These are phyloP conservation scores for Stichopus horrens DNA, from an alignment of 53 echinoderm and acorn worm species.

Conservation along the genomic window DNA sequence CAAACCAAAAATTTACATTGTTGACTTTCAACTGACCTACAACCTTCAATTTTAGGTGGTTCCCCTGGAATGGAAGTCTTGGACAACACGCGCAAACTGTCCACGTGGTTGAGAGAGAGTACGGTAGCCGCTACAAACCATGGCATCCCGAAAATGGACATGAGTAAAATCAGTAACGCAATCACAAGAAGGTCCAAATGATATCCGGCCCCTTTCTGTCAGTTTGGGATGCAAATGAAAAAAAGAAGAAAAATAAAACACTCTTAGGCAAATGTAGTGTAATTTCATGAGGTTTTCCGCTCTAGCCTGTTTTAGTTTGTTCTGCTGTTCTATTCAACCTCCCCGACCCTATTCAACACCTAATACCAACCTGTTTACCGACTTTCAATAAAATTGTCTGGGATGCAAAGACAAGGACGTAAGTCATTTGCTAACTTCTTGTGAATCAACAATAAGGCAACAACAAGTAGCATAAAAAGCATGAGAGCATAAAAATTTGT, in stretches of 20 bases:
- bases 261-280: background rate
- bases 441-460: too few relatives aligned
- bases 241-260: background rate
- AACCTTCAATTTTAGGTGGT: slow-evolving; percentile 85
- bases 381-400: too few relatives aligned
- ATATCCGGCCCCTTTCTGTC: slow-evolving; percentile 95
- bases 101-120: slow-evolving; percentile 96
- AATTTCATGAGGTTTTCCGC: background rate
- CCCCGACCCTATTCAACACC: background rate
- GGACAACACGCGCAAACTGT: slow-evolving; percentile 93
- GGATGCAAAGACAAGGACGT: too few relatives aligned
- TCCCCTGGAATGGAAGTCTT: slow-evolving; percentile 88
- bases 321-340: background rate
- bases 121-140: slow-evolving; percentile 98
- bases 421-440: too few relatives aligned
- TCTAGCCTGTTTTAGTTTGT: background rate
- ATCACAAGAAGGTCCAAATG: slow-evolving; percentile 88
- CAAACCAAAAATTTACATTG: background rate
- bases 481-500: too few relatives aligned
- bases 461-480: too few relatives aligned
- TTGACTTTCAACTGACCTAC: slow-evolving; percentile 58
- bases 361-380: background rate
- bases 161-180: slow-evolving; percentile 76
- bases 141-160: slow-evolving; percentile 92
- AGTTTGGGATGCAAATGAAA: background rate